These are phyloP conservation scores for Morus bassanus DNA, from an alignment of 2,797 vertebrate genomes.

Conservation along the genomic window DNA sequence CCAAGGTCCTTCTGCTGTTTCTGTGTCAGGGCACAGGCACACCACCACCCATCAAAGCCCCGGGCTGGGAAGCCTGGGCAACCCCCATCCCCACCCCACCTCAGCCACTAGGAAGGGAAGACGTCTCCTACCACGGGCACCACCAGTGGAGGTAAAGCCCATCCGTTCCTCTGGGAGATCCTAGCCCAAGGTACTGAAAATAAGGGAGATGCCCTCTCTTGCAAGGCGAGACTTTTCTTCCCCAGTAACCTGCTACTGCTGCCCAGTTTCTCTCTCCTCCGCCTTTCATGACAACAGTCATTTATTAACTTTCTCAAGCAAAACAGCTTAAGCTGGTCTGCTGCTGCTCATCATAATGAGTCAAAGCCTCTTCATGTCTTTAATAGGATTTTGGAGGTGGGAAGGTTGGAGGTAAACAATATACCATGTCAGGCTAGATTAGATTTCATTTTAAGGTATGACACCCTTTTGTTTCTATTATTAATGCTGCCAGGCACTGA, in stretches of 20 bases:
- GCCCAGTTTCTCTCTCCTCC: neutral
- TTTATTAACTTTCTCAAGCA: constrained; percentile 27
- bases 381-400: neutral
- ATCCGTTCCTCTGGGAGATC: neutral
- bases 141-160: neutral
- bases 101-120: no score
- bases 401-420: constrained; percentile 20
- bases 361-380: neutral
- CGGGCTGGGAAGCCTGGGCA: neutral
- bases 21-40: no score
- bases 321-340: constrained; percentile 4
- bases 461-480: neutral
- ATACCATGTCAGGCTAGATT: neutral
- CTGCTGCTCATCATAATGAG: constrained; percentile 3
- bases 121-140: neutral
- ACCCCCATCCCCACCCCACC: no score
- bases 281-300: neutral
- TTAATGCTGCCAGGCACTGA: neutral
- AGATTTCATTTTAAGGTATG: neutral
- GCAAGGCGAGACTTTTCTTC: neutral
- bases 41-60: neutral
- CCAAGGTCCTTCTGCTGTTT: neutral
- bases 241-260: neutral
- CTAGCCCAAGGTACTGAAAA: neutral
- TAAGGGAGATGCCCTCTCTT: neutral